Conservation (phyloP, 2,113 vertebrate genomes). For the Silurus glanis region DNA sequence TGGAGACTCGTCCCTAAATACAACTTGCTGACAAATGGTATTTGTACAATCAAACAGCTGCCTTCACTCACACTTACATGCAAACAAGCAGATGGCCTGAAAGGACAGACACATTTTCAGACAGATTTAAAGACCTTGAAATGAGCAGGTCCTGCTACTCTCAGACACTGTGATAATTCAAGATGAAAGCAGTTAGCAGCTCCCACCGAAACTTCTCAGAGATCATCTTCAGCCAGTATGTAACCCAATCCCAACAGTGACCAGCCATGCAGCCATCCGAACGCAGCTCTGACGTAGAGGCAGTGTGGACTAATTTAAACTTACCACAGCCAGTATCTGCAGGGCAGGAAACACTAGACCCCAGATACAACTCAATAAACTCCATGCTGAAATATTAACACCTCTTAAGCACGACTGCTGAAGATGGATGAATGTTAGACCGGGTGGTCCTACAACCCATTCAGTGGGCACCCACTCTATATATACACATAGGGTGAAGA, state of each 20-base stretch:
- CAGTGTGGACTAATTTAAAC: conserved; percentile 60
- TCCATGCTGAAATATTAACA: conserved; percentile 56
- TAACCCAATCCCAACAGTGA: conserved; percentile 10
- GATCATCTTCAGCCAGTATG: background rate
- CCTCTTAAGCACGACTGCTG: conserved; percentile 29
- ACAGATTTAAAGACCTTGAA: conserved; percentile 7
- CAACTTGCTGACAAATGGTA: conserved; percentile 71
- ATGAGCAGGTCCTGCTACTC: conserved; percentile 32
- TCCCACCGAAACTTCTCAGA: conserved; percentile 16
- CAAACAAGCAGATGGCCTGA: conserved; percentile 67
- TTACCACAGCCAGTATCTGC: conserved; percentile 51
- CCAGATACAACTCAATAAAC: conserved; percentile 56
- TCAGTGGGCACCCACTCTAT: conserved; percentile 62
- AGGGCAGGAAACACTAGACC: conserved; percentile 56
- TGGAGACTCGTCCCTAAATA: conserved; percentile 62
- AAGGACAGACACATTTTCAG: conserved; percentile 50
- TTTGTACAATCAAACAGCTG: conserved; percentile 63
- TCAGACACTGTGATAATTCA: conserved; percentile 44
- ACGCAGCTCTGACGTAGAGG: conserved; percentile 58
- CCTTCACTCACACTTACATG: conserved; percentile 48
- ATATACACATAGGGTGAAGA: conserved; percentile 72
- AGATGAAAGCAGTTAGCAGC: conserved; percentile 49
- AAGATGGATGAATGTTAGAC: conserved; percentile 55
- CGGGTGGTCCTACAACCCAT: conserved; percentile 43
- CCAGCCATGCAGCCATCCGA: conserved; percentile 43